phyloP scores from a whole-genome alignment of 1,140 invertebrate species.

The Pseudomyrmex sp. region DNA sequence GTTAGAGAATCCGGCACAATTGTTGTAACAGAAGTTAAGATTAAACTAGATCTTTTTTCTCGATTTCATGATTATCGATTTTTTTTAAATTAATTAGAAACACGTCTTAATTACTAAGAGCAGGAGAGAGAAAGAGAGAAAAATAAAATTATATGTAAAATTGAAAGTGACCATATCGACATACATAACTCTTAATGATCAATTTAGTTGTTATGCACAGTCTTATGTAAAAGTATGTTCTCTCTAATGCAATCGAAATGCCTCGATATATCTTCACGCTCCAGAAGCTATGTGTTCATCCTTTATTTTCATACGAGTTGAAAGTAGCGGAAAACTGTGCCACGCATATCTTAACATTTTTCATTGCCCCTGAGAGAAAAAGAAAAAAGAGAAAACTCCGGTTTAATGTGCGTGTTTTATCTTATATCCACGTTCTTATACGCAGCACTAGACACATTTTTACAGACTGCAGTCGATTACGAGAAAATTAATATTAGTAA shows the following conservation, averaged over 20 bases:
- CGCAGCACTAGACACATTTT: not conserved
- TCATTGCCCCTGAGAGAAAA: not conserved
- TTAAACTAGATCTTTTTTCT: not conserved
- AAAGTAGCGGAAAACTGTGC: conserved; percentile 45
- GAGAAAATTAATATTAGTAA: not conserved
- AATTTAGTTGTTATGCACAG: conserved; percentile 2
- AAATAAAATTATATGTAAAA: conserved; percentile 9
- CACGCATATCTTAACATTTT: conserved; percentile 51
- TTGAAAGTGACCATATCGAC: conserved; percentile 34
- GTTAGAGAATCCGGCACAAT: not conserved
- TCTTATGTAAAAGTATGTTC: conserved; percentile 41
- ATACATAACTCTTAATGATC: not conserved
- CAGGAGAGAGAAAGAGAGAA: too few relatives aligned
- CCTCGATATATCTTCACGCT: conserved; percentile 31
- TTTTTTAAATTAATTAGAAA: not conserved
- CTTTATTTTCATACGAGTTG: conserved; percentile 26
- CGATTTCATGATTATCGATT: not conserved
- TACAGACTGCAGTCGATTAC: not conserved
- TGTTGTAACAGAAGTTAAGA: not conserved
- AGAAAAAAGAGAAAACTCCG: not conserved
- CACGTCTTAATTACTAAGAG: too few relatives aligned
- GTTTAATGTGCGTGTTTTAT: conserved; percentile 5
- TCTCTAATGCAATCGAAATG: conserved; percentile 45
- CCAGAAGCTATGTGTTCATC: conserved; percentile 31
- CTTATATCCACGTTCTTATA: not conserved